phyloP scores from a whole-genome alignment of 2,888 invertebrate genomes.

The Lasioglossum vierecki region DNA sequence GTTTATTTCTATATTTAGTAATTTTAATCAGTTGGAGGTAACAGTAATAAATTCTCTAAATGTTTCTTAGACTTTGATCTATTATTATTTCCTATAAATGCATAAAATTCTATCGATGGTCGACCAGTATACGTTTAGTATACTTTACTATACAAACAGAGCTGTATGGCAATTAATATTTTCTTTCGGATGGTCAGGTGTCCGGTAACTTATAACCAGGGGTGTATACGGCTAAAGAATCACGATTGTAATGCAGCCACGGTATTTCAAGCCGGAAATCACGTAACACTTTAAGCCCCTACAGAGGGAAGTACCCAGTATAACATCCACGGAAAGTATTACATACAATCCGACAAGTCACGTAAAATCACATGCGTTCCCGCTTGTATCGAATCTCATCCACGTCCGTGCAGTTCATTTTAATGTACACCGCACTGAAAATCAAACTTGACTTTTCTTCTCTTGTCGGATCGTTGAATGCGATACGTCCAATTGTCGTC shows the following conservation, averaged over 20 bases:
- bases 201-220: neutral
- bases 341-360: conserved; percentile 35
- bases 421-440: neutral
- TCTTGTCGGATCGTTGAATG: neutral
- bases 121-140: neutral
- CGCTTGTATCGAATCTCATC: conserved; percentile 29
- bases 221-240: conserved; percentile 55
- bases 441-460: neutral
- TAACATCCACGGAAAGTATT: conserved; percentile 52
- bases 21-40: too few relatives aligned
- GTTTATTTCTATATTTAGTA: too few relatives aligned
- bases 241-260: conserved; percentile 68
- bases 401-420: neutral
- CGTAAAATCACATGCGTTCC: conserved; percentile 35
- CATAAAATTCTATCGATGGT: too few relatives aligned
- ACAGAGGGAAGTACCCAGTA: conserved; percentile 61
- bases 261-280: conserved; percentile 69
- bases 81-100: neutral
- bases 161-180: neutral
- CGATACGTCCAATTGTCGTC: neutral
- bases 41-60: neutral
- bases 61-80: neutral
- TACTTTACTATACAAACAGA: neutral
- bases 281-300: conserved; percentile 66
- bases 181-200: neutral